These are phyloP conservation scores for Dermochelys coriacea DNA, from an alignment of 2,797 vertebrate species.

Conservation along the genomic window DNA sequence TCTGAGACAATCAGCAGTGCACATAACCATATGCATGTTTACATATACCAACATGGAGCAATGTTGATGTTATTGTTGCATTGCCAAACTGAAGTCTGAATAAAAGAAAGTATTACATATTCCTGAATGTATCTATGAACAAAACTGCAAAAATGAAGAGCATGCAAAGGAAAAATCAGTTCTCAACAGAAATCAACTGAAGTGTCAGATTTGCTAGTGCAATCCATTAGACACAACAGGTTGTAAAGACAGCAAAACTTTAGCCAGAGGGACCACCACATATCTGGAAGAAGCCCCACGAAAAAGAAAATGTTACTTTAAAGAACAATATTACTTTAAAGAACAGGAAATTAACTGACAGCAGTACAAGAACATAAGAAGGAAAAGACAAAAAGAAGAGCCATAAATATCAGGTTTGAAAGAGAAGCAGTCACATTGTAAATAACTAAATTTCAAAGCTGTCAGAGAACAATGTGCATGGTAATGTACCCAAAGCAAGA, in stretches of 20 bases:
- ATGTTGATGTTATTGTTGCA: neutral
- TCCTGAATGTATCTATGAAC: neutral
- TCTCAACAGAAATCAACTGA: neutral
- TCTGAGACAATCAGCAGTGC: conserved; percentile 18
- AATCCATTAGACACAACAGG: neutral
- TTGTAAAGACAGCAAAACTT: neutral
- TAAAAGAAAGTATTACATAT: neutral
- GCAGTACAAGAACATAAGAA: neutral
- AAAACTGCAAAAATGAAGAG: conserved; percentile 8
- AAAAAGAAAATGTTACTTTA: neutral
- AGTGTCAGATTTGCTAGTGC: neutral
- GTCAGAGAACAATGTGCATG: neutral
- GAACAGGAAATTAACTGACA: neutral
- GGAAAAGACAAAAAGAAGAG: neutral
- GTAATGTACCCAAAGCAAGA: neutral
- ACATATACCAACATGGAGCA: conserved; percentile 2
- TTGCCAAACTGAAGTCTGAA: conserved; percentile 35
- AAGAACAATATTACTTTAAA: neutral
- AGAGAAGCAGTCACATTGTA: neutral
- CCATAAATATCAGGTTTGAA: conserved; percentile 4
- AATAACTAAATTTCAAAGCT: conserved; percentile 46
- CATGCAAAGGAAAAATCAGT: neutral
- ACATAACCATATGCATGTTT: conserved; percentile 8
- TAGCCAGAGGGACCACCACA: neutral
- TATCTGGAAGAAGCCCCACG: neutral